Evolutionary conservation across 2,888 invertebrate species (phyloP), one percentile per base, ranked within the genome.

Genomic region (Phyto melanocephala): DNA sequence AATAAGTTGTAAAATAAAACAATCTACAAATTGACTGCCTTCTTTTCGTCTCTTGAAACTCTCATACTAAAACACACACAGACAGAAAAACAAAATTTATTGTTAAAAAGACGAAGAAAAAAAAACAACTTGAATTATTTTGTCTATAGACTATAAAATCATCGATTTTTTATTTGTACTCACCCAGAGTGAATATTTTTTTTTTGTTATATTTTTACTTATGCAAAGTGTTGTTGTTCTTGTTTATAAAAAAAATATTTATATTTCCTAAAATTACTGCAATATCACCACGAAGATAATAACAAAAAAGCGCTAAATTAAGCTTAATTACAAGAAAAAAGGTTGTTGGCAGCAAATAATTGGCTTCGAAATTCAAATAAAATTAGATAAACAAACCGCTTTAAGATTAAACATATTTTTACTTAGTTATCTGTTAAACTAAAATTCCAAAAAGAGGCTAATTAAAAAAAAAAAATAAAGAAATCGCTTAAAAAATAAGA

Each of bases 91-190:
- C 37, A 47, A 8, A 47, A 50, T 24, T 40, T 10, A 42, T 45
- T 33, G 22, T 11, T 65, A 62, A 42, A 80, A 63, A 70, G 20
- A 37, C 8, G 37, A 37, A 5, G 52, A 62, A 28, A 33, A 28
- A 47, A 42, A 65, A 52, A 56, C 20, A 65, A 35, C 47, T 71
- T 50, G 52, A 42, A 60, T 52, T 62, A 56, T 77, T 77, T 68
- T 81, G 72, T 81, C 77, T 81, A 81, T 81, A 81, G 77, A 81
- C 81, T 77, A 81, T 81, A 77, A 77, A 77, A 77, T 81, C 81
- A 81, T 81, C 78, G 81, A 81, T 81, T 81, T 81, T 80, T 75
- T 80, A 28, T 28, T 65, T 60, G n/a, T 63, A 62, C 45, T 63
- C 47, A 63, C 7, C n/a, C n/a, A 63, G 17, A 65, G 58, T 67